Percentiles rank a stretch among this genome's conserved stretches.
These are phyloP conservation scores for Tenthredo notha DNA, from an alignment of 2,888 invertebrate species.

Conservation along the genomic window DNA sequence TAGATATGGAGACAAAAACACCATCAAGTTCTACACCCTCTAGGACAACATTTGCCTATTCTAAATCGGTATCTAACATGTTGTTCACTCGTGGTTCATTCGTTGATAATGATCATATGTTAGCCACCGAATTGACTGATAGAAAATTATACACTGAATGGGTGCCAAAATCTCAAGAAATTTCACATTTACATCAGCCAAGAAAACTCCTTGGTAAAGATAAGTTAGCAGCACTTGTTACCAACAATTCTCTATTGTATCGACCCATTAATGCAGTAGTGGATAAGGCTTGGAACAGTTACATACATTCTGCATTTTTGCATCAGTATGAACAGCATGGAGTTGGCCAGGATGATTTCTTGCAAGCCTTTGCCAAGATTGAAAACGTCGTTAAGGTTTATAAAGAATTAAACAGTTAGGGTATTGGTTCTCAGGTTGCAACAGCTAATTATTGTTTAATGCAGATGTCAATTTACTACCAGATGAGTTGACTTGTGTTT, in stretches of 20 bases:
- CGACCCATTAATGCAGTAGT: slow-evolving; percentile 75
- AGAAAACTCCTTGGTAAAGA: slow-evolving; percentile 75
- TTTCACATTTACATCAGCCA: slow-evolving; percentile 75
- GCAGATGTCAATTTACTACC: background rate
- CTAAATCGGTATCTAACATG: slow-evolving; percentile 73
- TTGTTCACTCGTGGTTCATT: slow-evolving; percentile 76
- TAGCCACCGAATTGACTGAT: slow-evolving; percentile 71
- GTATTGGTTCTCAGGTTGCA: background rate
- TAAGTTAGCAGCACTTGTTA: slow-evolving; percentile 77
- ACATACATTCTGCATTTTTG: slow-evolving; percentile 78
- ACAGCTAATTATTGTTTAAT: background rate
- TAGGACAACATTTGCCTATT: slow-evolving; percentile 55
- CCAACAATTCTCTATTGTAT: slow-evolving; percentile 78
- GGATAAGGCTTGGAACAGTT: slow-evolving; percentile 79
- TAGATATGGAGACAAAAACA: slow-evolving; percentile 66
- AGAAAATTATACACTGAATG: slow-evolving; percentile 75
- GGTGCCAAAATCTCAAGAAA: slow-evolving; percentile 71
- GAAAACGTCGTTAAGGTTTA: slow-evolving; percentile 79
- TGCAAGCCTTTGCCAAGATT: slow-evolving; percentile 78
- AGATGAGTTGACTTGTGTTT: background rate
- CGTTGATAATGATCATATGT: slow-evolving; percentile 65
- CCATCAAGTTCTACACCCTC: slow-evolving; percentile 55
- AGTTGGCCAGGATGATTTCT: slow-evolving; percentile 78
- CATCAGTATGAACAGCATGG: slow-evolving; percentile 80
- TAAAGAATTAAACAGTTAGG: slow-evolving; percentile 68